phyloP scores from a whole-genome alignment of 2,888 invertebrate genomes.

The Torymus auratus region DNA sequence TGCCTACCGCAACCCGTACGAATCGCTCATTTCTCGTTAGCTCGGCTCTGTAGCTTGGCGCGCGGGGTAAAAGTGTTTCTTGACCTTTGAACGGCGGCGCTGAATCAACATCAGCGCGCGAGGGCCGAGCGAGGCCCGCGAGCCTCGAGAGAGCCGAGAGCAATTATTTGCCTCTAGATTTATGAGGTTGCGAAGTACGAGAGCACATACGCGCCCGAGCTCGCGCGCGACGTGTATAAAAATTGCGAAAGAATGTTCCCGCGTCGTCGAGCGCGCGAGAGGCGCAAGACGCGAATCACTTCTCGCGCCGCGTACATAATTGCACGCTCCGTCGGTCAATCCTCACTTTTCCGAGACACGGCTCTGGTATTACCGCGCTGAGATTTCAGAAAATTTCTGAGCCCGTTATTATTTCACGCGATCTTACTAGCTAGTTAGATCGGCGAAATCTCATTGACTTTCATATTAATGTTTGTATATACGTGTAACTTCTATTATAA shows the following conservation, averaged over 20 bases:
- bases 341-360: constrained; percentile 63
- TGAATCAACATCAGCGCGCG: constrained; percentile 71
- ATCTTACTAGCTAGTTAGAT: no score
- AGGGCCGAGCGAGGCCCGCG: constrained; percentile 66
- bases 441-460: no score
- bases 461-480: no score
- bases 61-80: constrained; percentile 43
- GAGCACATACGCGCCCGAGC: constrained; percentile 16
- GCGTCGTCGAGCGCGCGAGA: constrained; percentile 24
- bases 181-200: constrained; percentile 71
- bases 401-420: no score
- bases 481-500: no score
- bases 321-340: constrained; percentile 68
- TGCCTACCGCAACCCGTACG: no score
- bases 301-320: constrained; percentile 69
- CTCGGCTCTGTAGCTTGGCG: no score
- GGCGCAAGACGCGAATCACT: constrained; percentile 69
- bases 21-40: no score
- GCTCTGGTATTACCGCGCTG: constrained; percentile 22
- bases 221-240: constrained; percentile 41
- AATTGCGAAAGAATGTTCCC: constrained; percentile 34
- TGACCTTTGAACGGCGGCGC: constrained; percentile 73
- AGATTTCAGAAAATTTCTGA: no score
- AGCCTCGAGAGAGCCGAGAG: constrained; percentile 64
- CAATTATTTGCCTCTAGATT: constrained; percentile 76